Percentiles rank a stretch among this genome's conserved stretches.
Evolutionary conservation across 2,888 invertebrate genomes (phyloP).

Genomic region (Epirrhoe alternata): DNA sequence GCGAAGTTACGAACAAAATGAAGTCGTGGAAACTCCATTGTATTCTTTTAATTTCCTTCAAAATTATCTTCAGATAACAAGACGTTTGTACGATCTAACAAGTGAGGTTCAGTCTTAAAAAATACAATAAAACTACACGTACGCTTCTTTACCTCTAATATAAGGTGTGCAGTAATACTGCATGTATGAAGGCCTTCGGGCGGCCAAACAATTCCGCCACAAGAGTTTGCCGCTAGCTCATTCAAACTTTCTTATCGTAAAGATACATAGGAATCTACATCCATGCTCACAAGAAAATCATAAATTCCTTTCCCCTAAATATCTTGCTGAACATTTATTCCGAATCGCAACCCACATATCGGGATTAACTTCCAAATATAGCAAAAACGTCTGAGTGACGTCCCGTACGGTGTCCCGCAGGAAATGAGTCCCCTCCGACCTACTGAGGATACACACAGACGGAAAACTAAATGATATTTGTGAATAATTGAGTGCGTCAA

Average conservation of each 20-base stretch:
- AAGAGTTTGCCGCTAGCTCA: no score
- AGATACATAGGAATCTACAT: neutral
- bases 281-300: neutral
- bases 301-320: neutral
- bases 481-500: neutral
- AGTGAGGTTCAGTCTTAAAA: neutral
- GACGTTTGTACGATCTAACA: constrained; percentile 3
- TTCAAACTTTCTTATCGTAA: no score
- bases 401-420: constrained; percentile 52
- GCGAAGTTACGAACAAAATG: constrained; percentile 25
- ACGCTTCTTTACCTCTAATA: no score
- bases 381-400: constrained; percentile 40
- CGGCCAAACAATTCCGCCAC: no score
- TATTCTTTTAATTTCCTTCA: constrained; percentile 31
- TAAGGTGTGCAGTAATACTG: no score
- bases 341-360: constrained; percentile 15
- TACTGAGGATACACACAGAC: constrained; percentile 18
- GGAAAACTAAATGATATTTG: neutral
- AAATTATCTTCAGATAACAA: constrained; percentile 17
- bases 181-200: no score
- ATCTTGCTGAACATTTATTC: constrained; percentile 6
- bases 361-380: constrained; percentile 32
- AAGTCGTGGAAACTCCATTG: constrained; percentile 29
- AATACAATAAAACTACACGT: no score
- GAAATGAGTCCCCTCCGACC: constrained; percentile 58